Evolutionary conservation across 2,113 vertebrate species (phyloP).

Genomic region (Pogona vitticeps): DNA sequence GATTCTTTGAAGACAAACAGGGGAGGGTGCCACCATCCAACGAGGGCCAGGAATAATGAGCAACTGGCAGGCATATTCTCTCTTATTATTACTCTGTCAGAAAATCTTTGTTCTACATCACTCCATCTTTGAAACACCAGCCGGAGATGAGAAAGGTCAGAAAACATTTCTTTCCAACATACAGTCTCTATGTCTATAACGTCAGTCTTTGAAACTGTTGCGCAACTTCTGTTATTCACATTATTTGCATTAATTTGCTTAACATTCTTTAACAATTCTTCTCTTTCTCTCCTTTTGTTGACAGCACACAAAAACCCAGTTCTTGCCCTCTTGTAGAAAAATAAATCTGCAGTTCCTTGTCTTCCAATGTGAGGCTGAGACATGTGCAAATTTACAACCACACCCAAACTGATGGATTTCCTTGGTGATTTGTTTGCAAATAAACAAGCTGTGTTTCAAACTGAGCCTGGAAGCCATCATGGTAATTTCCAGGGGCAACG

Average conservation of each 20-base stretch:
- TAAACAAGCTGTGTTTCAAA: background rate
- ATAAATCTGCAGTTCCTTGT: too few relatives aligned
- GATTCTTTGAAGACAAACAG: conserved; percentile 73
- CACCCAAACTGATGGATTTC: background rate
- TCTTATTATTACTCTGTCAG: conserved; percentile 72
- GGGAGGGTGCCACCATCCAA: conserved; percentile 72
- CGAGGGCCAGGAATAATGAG: conserved; percentile 64
- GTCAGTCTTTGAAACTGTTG: background rate
- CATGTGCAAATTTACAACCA: too few relatives aligned
- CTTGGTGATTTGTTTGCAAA: background rate
- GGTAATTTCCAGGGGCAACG: background rate
- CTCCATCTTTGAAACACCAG: conserved; percentile 59
- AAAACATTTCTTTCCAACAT: conserved; percentile 43
- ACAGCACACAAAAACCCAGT: background rate
- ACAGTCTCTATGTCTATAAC: background rate
- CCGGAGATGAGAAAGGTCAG: conserved; percentile 69
- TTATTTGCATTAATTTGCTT: too few relatives aligned
- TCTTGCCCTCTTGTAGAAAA: background rate
- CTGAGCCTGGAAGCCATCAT: background rate
- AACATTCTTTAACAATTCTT: too few relatives aligned
- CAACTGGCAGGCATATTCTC: conserved; percentile 66
- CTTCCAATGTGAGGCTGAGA: background rate
- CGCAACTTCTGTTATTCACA: too few relatives aligned
- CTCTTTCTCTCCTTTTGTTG: too few relatives aligned
- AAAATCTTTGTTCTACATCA: conserved; percentile 71